Percentiles rank a stretch among this genome's conserved stretches.
These are phyloP conservation scores for Ormia ochracea DNA, from an alignment of 2,888 invertebrate species.

Conservation along the genomic window DNA sequence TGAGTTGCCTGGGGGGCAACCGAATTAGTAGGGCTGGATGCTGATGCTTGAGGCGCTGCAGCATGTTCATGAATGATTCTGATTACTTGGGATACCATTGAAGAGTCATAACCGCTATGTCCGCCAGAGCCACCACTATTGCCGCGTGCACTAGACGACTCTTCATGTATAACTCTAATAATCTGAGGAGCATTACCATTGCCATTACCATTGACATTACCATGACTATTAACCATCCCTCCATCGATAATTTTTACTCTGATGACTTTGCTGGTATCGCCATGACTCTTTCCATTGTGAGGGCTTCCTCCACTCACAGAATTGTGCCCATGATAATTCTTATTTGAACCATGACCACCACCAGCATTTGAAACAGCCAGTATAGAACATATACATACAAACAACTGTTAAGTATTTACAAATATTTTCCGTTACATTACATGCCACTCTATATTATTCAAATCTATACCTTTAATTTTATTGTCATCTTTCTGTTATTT, in stretches of 20 bases:
- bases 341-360: neutral
- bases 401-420: constrained; percentile 38
- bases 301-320: neutral
- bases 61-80: too few species aligned
- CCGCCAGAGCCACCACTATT: neutral
- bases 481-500: too few species aligned
- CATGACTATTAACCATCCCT: neutral
- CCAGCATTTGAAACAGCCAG: constrained; percentile 45
- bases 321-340: neutral
- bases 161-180: constrained; percentile 64
- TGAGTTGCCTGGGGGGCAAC: too few species aligned
- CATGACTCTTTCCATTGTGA: neutral
- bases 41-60: too few species aligned
- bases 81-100: too few species aligned
- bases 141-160: constrained; percentile 34
- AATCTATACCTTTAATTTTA: neutral
- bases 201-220: constrained; percentile 27
- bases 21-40: too few species aligned
- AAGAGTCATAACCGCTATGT: neutral
- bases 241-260: constrained; percentile 40
- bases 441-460: neutral
- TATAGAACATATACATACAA: constrained; percentile 43
- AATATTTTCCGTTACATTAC: neutral
- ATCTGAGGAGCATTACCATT: constrained; percentile 64
- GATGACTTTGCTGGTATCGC: constrained; percentile 3